Conservation (phyloP, 1,140 invertebrate species). For the Adelges cooleyi region DNA sequence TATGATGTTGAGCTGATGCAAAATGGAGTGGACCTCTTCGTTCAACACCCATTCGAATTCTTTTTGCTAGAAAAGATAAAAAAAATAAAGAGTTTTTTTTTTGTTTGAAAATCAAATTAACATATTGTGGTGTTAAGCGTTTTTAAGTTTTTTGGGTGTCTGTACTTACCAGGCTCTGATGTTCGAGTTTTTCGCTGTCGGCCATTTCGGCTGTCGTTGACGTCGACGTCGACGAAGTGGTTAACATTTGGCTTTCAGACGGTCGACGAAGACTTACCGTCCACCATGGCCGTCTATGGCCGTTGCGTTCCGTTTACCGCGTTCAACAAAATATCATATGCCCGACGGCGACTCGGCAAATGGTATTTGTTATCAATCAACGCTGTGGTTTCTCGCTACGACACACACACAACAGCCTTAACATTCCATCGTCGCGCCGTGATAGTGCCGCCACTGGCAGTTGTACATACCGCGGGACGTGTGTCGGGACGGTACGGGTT, state of each 20-base stretch:
- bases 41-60: conserved; percentile 88
- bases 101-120: conserved; percentile 54
- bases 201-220: conserved; percentile 44
- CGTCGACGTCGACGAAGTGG: neutral
- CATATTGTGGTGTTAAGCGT: too few relatives aligned
- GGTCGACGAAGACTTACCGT: neutral
- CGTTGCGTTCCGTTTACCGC: neutral
- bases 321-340: too few relatives aligned
- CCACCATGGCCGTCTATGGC: neutral
- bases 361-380: too few relatives aligned
- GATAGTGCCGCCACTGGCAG: too few relatives aligned
- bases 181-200: conserved; percentile 72
- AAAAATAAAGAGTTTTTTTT: conserved; percentile 54
- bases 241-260: neutral
- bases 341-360: too few relatives aligned
- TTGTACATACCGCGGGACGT: too few relatives aligned
- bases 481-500: too few relatives aligned
- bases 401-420: too few relatives aligned
- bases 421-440: too few relatives aligned
- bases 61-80: conserved; percentile 55
- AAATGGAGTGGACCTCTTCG: conserved; percentile 74
- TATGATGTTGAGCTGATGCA: conserved; percentile 70
- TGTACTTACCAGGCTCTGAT: conserved; percentile 62
- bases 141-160: too few relatives aligned
- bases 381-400: too few relatives aligned